A percentile compares a stretch with the other conserved stretches of the same genome.
phyloP scores from a whole-genome alignment of 2,888 invertebrate species.

The Eupithecia subfuscata region DNA sequence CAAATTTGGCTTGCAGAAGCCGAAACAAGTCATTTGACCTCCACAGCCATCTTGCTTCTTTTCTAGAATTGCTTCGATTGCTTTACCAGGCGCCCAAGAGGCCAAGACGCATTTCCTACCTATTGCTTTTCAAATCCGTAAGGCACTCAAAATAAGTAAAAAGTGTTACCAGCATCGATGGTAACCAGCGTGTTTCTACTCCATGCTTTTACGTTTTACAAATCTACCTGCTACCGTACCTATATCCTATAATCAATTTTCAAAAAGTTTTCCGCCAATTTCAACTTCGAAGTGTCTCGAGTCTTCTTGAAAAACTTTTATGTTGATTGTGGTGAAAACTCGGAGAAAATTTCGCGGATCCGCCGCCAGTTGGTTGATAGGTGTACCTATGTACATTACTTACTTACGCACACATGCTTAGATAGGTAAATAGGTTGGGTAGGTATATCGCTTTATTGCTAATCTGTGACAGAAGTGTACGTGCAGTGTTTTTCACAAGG shows the following conservation, averaged over 20 bases:
- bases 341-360: neutral
- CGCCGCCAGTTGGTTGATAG: neutral
- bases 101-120: neutral
- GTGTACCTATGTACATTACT: neutral
- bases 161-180: no score
- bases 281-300: conserved; percentile 53
- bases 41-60: neutral
- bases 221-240: neutral
- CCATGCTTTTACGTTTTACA: neutral
- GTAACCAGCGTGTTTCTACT: no score
- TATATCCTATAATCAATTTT: conserved; percentile 48
- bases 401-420: neutral
- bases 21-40: no score
- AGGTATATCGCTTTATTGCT: neutral
- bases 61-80: neutral
- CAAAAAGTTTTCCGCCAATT: conserved; percentile 58
- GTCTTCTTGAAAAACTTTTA: conserved; percentile 28
- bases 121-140: neutral
- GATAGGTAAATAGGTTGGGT: neutral
- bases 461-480: no score
- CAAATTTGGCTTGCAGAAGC: no score
- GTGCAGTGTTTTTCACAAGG: no score
- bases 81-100: neutral
- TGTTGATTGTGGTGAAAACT: conserved; percentile 13
- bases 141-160: neutral